Evolutionary conservation across 2,888 invertebrate species (phyloP).

Genomic region (Suillia variegata): DNA sequence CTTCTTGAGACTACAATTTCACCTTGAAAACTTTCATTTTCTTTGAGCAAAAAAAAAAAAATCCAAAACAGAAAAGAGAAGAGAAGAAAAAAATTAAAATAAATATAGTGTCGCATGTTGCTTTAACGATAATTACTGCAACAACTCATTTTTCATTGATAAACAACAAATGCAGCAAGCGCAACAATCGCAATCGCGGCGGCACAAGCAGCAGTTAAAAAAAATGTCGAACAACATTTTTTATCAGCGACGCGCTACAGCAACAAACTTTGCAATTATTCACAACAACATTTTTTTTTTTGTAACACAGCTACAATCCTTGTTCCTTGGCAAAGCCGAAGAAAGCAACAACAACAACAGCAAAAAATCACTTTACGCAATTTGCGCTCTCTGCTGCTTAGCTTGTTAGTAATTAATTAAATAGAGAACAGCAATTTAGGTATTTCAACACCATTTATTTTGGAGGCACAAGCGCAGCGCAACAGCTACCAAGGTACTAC

Average conservation of each 20-base stretch:
- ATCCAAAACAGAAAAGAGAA: background rate
- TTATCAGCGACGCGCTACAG: slow-evolving; percentile 25
- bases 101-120: background rate
- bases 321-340: background rate
- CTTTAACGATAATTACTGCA: slow-evolving; percentile 50
- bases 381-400: slow-evolving; percentile 9
- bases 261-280: slow-evolving; percentile 36
- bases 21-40: background rate
- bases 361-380: slow-evolving; percentile 1
- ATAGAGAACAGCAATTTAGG: slow-evolving; percentile 31
- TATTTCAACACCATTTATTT: slow-evolving; percentile 12
- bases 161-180: background rate
- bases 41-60: too few species aligned
- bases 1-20: too few species aligned
- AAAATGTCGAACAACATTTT: background rate
- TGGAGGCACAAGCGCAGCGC: background rate
- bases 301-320: background rate
- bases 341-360: background rate
- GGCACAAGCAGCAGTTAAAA: background rate
- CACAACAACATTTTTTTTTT: slow-evolving; percentile 26
- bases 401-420: slow-evolving; percentile 53
- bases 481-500: too few species aligned
- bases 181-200: background rate
- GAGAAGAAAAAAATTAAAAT: too few species aligned
- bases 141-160: slow-evolving; percentile 49